A percentile compares a stretch with the other conserved stretches of the same genome.
These are phyloP conservation scores for Dasysyrphus albostriatus DNA, from an alignment of 2,888 invertebrate species.

Conservation along the genomic window DNA sequence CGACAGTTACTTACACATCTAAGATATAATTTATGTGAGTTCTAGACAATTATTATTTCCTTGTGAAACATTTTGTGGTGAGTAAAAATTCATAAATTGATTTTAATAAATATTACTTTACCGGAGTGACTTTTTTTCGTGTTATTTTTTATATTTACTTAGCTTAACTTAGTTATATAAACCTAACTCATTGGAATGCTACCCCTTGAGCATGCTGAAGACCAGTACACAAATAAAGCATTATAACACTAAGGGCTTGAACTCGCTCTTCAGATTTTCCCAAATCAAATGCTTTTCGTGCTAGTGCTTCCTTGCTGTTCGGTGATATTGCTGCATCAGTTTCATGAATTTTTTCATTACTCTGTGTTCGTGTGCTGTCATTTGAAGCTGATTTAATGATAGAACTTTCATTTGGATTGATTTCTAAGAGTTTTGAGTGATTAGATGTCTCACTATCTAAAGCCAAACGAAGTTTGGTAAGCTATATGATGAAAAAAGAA, in stretches of 20 bases:
- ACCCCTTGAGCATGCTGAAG: slow-evolving; percentile 87
- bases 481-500: slow-evolving; percentile 85
- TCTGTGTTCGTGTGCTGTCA: slow-evolving; percentile 33
- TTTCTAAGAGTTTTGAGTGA: slow-evolving; percentile 83
- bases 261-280: slow-evolving; percentile 92
- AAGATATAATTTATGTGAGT: slow-evolving; percentile 16
- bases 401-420: slow-evolving; percentile 59
- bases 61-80: slow-evolving; percentile 10
- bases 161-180: background rate
- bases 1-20: slow-evolving; percentile 14
- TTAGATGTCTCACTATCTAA: slow-evolving; percentile 89
- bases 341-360: slow-evolving; percentile 36
- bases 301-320: slow-evolving; percentile 64
- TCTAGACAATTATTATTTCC: slow-evolving; percentile 20
- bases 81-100: slow-evolving; percentile 11
- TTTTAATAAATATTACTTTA: slow-evolving; percentile 1
- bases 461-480: slow-evolving; percentile 89
- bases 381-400: slow-evolving; percentile 50
- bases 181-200: slow-evolving; percentile 78
- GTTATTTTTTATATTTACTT: background rate
- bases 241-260: slow-evolving; percentile 95
- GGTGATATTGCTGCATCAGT: slow-evolving; percentile 60
- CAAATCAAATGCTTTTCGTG: slow-evolving; percentile 83
- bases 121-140: background rate
- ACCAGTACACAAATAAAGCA: slow-evolving; percentile 97